Base-by-base conservation (phyloP, 2,888 invertebrate genomes). In the Selenia dentaria region DNA sequence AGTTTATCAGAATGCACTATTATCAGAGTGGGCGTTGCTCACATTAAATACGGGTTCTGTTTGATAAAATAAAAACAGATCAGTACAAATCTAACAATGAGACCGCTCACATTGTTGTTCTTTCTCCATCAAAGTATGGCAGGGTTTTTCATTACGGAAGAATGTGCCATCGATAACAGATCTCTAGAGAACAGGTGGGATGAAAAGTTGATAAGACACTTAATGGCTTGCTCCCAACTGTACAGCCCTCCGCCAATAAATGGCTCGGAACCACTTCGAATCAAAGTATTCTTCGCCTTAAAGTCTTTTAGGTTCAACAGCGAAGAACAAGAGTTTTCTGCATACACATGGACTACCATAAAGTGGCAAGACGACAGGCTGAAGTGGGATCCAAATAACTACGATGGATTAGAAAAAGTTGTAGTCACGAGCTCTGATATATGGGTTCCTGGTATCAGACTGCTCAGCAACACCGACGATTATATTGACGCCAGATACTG, bases 371-470 rank as follows among this genome's bases (percentile, higher is more conserved):
- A 79, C n/a, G 36, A 57, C 0, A 59, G 72, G n/a, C 47, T 75
- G 2, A 54, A 51, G 37, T 79, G 79, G 79, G 55, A 76, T n/a
- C 62, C 63, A 0, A 47, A 38, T 1, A 58, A 69, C 24, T 72
- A 67, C 35, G 60, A 54, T 10, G 70, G 66, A 0, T 25, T 77
- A 0, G 29, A 59, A 1, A 32, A n/a, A 8, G 53, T 48, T 0
- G 8, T 41, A 0, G 8, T 64, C 1, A 1, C 22, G 0, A 55
- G 40, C 6, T 1, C 1, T 0, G 1, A 20, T 0, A 50, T 71
- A 5, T 78, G 78, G 78, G 26, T 38, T 1, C 79, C 78, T 0
- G 11, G 6, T 0, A 12, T 76, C 0, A 44, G 33, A 3, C 42
- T 75, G 0, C 50, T 52, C 1, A 78, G 77, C 26, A 32, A 49